Evolutionary conservation across 2,113 vertebrate genomes (phyloP).

Genomic region (Lichenostomus cassidix): DNA sequence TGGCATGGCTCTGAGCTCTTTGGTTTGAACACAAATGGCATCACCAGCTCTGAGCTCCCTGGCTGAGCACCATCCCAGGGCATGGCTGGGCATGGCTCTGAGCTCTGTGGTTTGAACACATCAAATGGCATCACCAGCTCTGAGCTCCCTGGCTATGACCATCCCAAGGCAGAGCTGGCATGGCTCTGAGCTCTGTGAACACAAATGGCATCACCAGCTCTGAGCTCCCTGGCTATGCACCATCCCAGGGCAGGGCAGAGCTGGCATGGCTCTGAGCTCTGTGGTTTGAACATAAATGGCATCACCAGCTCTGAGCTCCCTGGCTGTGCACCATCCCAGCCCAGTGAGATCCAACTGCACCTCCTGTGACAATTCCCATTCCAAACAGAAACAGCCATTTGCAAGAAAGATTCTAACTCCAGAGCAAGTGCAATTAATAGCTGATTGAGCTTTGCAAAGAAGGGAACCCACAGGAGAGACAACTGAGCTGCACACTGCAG

Average conservation of each 20-base stretch:
- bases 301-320: background rate
- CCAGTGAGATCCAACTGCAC: background rate
- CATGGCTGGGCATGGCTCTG: background rate
- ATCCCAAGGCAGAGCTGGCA: too few relatives aligned
- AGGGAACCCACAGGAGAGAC: background rate
- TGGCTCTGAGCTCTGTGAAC: background rate
- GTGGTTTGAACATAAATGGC: accelerated
- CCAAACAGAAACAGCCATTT: background rate
- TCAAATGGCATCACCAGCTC: background rate
- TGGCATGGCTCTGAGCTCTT: too few relatives aligned
- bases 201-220: background rate
- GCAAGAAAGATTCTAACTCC: background rate
- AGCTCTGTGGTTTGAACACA: background rate
- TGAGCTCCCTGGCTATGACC: too few relatives aligned
- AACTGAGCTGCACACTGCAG: background rate
- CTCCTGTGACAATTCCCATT: background rate
- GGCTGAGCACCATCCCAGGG: too few relatives aligned
- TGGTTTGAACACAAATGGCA: too few relatives aligned
- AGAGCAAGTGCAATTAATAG: background rate
- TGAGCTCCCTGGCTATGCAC: too few relatives aligned
- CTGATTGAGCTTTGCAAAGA: background rate
- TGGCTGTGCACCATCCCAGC: background rate
- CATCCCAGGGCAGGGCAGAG: too few relatives aligned
- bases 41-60: too few relatives aligned
- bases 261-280: background rate